Percentiles rank a stretch among this genome's conserved stretches.
Conservation (phyloP, 2,797 vertebrate species). For the Peromyscus melanophrys region DNA sequence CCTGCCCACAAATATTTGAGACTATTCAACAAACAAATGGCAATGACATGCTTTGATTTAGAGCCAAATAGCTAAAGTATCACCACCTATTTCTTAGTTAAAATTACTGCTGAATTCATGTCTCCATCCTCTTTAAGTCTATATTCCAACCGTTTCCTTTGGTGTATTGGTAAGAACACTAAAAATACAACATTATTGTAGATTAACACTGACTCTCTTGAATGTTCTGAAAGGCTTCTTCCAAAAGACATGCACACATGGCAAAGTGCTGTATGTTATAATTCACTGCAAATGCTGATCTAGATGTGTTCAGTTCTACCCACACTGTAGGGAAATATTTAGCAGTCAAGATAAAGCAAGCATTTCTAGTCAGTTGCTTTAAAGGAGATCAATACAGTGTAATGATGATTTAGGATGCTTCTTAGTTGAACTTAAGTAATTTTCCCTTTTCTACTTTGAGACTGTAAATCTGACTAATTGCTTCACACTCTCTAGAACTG, state of each 20-base stretch:
- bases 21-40: conserved; percentile 43
- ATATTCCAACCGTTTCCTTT: not conserved
- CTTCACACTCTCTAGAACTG: conserved; percentile 63
- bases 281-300: conserved; percentile 18
- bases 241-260: not conserved
- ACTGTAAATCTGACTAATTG: conserved; percentile 82
- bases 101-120: not conserved
- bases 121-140: conserved; percentile 18
- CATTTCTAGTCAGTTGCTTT: conserved; percentile 61
- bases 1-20: conserved; percentile 28
- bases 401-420: conserved; percentile 80
- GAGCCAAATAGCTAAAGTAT: conserved; percentile 45
- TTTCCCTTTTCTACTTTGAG: conserved; percentile 76
- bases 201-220: conserved; percentile 9
- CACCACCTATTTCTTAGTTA: conserved; percentile 40
- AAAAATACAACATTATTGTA: conserved; percentile 15
- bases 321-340: conserved; percentile 70
- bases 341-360: conserved; percentile 73
- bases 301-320: conserved; percentile 49
- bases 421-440: conserved; percentile 79
- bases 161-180: conserved; percentile 58
- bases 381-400: conserved; percentile 68
- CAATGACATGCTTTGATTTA: conserved; percentile 32
- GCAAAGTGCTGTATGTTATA: conserved; percentile 16
- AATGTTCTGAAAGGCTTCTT: conserved; percentile 46